A percentile compares a stretch with the other conserved stretches of the same genome.
Evolutionary conservation across 2,113 vertebrate species (phyloP).

Genomic region (Tonatia bakeri): DNA sequence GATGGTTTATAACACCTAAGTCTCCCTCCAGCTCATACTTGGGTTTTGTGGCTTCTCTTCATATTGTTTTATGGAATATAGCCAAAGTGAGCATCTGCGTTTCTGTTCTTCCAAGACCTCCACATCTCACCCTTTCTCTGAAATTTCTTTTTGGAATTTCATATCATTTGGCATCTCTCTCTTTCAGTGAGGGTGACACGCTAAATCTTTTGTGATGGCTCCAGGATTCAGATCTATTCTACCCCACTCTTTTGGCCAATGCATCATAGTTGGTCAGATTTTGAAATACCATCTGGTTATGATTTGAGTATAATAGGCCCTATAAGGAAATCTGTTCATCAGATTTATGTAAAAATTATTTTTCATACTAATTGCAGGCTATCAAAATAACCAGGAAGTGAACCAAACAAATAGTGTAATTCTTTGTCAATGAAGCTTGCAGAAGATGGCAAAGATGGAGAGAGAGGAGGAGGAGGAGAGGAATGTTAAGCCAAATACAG

Average conservation of each 20-base stretch:
- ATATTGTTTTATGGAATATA: neutral
- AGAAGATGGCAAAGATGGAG: rapidly evolving
- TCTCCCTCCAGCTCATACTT: neutral
- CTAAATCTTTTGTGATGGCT: neutral
- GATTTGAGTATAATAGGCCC: neutral
- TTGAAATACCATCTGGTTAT: conserved; percentile 38
- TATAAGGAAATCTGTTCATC: neutral
- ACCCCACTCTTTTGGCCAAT: neutral
- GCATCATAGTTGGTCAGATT: neutral
- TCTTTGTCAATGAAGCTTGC: neutral
- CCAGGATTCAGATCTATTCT: neutral
- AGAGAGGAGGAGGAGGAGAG: neutral
- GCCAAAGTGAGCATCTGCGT: neutral
- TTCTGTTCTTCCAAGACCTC: neutral
- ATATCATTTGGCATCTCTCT: neutral
- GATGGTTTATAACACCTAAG: neutral
- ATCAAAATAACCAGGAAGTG: neutral
- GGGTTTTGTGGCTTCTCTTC: neutral
- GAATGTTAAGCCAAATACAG: neutral
- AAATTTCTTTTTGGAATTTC: neutral
- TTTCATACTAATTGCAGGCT: conserved; percentile 3
- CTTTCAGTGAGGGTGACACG: neutral
- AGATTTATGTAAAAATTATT: conserved; percentile 28
- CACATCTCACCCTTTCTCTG: neutral
- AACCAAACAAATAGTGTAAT: neutral